A percentile compares a stretch with the other conserved stretches of the same genome.
These are phyloP conservation scores for Phoebastria nigripes DNA, from an alignment of 2,797 vertebrate genomes.

Conservation along the genomic window DNA sequence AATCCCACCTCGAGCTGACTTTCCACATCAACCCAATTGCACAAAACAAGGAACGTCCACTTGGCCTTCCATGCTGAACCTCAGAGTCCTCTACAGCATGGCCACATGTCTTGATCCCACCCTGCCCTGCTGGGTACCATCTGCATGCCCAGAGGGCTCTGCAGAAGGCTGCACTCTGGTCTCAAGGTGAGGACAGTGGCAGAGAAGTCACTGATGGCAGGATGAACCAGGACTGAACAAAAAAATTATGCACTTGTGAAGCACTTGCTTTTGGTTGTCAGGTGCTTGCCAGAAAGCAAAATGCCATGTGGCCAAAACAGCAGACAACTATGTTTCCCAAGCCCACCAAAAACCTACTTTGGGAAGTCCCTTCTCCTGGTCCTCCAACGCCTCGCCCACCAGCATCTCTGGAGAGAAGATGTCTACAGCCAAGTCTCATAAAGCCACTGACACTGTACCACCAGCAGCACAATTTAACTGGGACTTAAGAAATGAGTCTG, in stretches of 20 bases:
- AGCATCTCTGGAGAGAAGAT: neutral
- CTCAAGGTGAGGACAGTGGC: too few relatives aligned
- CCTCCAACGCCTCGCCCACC: fast-evolving
- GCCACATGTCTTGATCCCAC: neutral
- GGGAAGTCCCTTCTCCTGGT: neutral
- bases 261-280: neutral
- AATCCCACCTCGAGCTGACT: neutral
- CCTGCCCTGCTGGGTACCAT: neutral
- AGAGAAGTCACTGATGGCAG: neutral
- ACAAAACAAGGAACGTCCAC: neutral
- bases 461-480: neutral
- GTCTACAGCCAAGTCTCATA: fast-evolving
- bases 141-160: neutral
- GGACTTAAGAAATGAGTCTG: neutral
- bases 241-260: neutral
- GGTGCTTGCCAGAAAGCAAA: neutral
- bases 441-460: neutral
- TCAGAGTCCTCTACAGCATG: neutral
- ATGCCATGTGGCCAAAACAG: neutral
- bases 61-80: neutral
- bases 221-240: neutral
- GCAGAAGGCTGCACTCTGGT: neutral
- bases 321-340: neutral
- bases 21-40: neutral
- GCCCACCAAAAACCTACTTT: neutral